Base-by-base conservation (phyloP, 1,140 invertebrate species). In the Bombus waltoni region DNA sequence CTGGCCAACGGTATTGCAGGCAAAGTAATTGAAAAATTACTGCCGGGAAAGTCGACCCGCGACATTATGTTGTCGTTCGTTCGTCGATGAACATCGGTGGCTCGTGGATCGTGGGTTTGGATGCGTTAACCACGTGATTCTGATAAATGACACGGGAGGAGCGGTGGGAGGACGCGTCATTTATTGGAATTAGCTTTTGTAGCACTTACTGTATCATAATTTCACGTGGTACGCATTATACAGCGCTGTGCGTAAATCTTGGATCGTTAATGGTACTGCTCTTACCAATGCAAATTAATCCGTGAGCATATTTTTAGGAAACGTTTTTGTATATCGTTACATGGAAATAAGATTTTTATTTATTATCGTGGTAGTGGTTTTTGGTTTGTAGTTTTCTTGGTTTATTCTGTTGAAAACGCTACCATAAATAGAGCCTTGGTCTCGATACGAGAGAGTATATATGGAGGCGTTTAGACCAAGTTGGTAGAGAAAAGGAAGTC, bases 21-120 rank as follows among this genome's bases (percentile, higher is more conserved):
- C 62, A 47, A 71, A 40, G 74, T 91, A 90, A 93, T 92, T 89
- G 91, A 90, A 92, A 90, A 89, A 92, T 92, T 92, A 92, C 85
- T 76, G 80, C 90, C 84, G 85, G 85, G 53, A 57, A 42, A 57
- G 57, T 38, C 53, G 65, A 75, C 47, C 57, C 25, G 81, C 32
- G 57, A 75, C 74, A 42, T 66, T 66, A 57, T 66, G 53, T n/a
- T 57, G 25, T n/a, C 74, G 53, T 59, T 82, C 59, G 75, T 42
- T 3, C 28, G 32, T 47, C 22, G 70, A 42, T 40, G 73, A 53
- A 32, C 40, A 18, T 28, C 47, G 32, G 38, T 25, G 15, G 38
- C 28, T 28, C 9, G 32, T 25, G 42, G n/a, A 5, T 44, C 72
- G 32, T 28, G 11, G 13, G 18, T 53, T 53, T 22, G 47, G 47